phyloP scores from a whole-genome alignment of 2,797 vertebrate genomes.

The Chiloscyllium punctatum region DNA sequence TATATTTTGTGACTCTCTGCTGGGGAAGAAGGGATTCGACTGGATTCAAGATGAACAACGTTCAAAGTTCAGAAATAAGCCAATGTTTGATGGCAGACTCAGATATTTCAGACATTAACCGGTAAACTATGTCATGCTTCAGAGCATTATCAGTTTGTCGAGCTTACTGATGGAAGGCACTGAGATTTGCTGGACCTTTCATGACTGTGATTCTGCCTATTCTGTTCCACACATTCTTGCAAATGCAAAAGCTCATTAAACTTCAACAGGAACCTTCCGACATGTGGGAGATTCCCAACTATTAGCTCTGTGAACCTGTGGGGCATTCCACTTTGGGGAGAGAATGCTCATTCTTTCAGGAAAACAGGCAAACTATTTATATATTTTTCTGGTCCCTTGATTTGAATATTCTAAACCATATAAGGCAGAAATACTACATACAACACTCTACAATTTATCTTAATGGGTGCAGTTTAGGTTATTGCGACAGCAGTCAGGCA shows the following conservation, averaged over 20 bases:
- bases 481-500: neutral
- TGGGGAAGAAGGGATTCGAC: neutral
- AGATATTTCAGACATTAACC: neutral
- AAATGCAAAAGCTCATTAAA: neutral
- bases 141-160: neutral
- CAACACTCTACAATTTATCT: neutral
- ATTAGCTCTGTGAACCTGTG: neutral
- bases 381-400: too few species aligned
- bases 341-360: neutral
- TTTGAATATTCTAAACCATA: neutral
- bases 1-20: neutral
- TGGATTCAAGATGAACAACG: neutral
- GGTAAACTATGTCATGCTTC: neutral
- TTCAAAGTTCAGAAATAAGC: neutral
- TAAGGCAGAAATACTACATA: neutral
- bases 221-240: neutral
- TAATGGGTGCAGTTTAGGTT: neutral
- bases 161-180: neutral
- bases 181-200: neutral
- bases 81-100: neutral
- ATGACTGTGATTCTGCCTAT: neutral
- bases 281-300: neutral
- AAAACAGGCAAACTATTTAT: neutral
- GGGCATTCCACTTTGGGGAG: neutral
- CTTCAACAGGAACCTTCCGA: neutral